Base-by-base conservation (phyloP, 2,113 vertebrate species). In the Rutilus rutilus region DNA sequence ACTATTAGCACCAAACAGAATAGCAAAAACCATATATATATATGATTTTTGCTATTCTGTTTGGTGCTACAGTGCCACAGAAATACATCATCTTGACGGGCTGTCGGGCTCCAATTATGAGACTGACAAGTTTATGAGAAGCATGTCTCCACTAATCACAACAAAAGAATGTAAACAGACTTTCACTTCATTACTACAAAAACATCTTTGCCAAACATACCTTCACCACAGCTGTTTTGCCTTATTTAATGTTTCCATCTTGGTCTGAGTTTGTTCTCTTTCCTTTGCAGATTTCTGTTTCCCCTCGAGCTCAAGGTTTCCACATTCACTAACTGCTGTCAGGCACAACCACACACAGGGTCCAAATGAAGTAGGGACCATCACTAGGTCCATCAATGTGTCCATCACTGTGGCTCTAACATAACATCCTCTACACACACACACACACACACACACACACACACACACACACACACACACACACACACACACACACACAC, bases 391-490 rank as follows among this genome's bases (percentile, higher is more conserved):
- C 36, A 76, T 64, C 62, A 73, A 74, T 80, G 67, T 77, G 45
- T 42, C 42, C 59, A 52, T 74, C 67, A 69, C 3, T 39, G 23
- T 77, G 78, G 10, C 76, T 57, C n/a, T 30, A 45, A 21, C 45
- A 36, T 27, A 82, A 82, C 25, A 30, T n/a, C 33, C 77, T 60
- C 77, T 45, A 36, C 74, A 77, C 64, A 81, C 25, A 86, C 25
- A 82, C 57, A 86, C 57, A 81, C 50, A 30, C 25, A 82, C 57
- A 86, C 57, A 81, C 50, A 30, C 25, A 82, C 57, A 86, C 57
- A 81, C 50, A 30, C 25, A 82, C 57, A 86, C 57, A 81, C 50
- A 30, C 25, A 82, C 57, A 86, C 57, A 81, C 50, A 30, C 25
- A 82, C 57, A 86, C 57, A 81, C 50, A 30, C 25, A 82, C 57